Evolutionary conservation across 2,888 invertebrate species (phyloP).

Genomic region (Cylindroiulus punctatus): DNA sequence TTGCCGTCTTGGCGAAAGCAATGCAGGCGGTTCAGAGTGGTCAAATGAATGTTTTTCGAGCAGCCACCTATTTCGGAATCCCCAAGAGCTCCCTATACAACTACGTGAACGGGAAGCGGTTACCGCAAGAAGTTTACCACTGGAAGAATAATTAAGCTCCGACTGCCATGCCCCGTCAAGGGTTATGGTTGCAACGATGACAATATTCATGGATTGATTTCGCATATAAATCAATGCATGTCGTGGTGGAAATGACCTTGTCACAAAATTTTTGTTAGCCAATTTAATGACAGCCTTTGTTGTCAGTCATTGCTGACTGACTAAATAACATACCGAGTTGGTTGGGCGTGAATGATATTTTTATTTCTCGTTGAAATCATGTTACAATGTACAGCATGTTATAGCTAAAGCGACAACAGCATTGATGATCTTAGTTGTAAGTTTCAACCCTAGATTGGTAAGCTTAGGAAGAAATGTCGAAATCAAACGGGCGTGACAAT

Average conservation of each 20-base stretch:
- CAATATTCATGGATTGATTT: not conserved
- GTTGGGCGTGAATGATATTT: not conserved
- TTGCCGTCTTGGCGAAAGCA: conserved; percentile 52
- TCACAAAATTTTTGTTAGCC: not conserved
- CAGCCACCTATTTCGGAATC: conserved; percentile 55
- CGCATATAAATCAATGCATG: not conserved
- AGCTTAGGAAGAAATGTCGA: no score
- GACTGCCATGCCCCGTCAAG: not conserved
- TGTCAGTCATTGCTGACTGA: not conserved
- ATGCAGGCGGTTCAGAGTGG: conserved; percentile 55
- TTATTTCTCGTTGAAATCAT: not conserved
- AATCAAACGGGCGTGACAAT: no score
- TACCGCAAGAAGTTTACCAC: conserved; percentile 23
- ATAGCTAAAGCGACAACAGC: not conserved
- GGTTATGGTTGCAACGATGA: not conserved
- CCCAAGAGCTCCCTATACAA: conserved; percentile 56
- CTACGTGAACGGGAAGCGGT: conserved; percentile 54
- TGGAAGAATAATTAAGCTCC: conserved; percentile 1
- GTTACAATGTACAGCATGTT: not conserved
- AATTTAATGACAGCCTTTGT: not conserved
- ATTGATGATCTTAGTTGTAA: no score
- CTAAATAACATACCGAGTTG: not conserved
- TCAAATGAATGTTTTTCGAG: conserved; percentile 54
- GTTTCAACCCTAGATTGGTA: no score
- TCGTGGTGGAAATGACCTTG: not conserved